Evolutionary conservation across 2,797 vertebrate species (phyloP).

Genomic region (Astyanax mexicanus): DNA sequence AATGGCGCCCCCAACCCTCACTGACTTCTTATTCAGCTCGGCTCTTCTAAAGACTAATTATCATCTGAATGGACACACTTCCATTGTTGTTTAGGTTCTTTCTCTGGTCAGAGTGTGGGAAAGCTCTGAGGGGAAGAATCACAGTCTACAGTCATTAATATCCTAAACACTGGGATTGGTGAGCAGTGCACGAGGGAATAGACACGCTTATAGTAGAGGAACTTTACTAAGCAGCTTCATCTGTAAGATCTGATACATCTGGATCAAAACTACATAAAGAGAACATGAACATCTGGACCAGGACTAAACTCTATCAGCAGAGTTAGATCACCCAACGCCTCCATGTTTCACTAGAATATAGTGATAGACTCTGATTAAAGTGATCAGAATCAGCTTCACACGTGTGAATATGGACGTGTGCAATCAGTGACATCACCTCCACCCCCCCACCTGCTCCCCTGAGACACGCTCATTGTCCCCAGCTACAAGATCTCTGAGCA

Average conservation of each 20-base stretch:
- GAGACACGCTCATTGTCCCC: slow-evolving; percentile 53
- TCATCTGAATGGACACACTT: slow-evolving; percentile 44
- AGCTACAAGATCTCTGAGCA: slow-evolving; percentile 53
- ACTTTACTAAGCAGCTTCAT: slow-evolving; percentile 1
- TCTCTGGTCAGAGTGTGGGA: slow-evolving; percentile 19
- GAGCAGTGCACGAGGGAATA: slow-evolving; percentile 58
- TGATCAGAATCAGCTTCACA: slow-evolving; percentile 40
- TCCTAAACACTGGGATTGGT: slow-evolving; percentile 47
- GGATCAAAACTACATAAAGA: slow-evolving; percentile 45
- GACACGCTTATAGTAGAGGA: slow-evolving; percentile 1
- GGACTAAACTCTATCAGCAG: too few relatives aligned
- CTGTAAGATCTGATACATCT: slow-evolving; percentile 15
- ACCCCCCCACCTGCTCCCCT: slow-evolving; percentile 41
- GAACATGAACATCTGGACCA: too few relatives aligned
- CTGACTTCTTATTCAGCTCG: neutral
- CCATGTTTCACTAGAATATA: too few relatives aligned
- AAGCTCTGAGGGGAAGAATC: slow-evolving; percentile 40
- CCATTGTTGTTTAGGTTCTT: slow-evolving; percentile 6
- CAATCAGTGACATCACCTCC: too few relatives aligned
- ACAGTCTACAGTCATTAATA: slow-evolving; percentile 30
- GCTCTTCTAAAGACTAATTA: slow-evolving; percentile 7
- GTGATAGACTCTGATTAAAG: too few relatives aligned
- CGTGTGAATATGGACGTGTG: too few relatives aligned
- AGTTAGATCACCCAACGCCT: too few relatives aligned
- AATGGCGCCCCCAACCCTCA: neutral